Evolutionary conservation across 1,140 invertebrate genomes (phyloP).

Genomic region (Anastatus disparis): DNA sequence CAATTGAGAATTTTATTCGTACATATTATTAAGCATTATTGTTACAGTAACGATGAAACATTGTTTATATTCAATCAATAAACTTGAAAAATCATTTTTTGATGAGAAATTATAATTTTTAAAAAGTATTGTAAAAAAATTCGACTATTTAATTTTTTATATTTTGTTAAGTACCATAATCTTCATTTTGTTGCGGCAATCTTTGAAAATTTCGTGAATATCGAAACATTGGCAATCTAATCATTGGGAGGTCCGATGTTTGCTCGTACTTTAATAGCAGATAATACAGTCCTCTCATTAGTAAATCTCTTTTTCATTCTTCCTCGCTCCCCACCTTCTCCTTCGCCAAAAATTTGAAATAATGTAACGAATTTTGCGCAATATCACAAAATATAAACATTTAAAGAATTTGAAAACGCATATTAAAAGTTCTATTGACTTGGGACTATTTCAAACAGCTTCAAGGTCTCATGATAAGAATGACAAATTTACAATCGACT

Average conservation of each 20-base stretch:
- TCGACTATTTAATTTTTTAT: no score
- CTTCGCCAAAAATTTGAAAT: neutral
- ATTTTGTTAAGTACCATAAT: no score
- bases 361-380: neutral
- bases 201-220: neutral
- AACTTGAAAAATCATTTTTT: no score
- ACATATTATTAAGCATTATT: no score
- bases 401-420: neutral
- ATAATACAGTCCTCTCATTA: neutral
- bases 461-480: neutral
- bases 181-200: neutral
- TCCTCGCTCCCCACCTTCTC: no score
- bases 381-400: neutral
- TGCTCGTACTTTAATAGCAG: neutral
- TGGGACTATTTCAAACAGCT: neutral
- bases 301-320: neutral
- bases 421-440: neutral
- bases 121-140: no score
- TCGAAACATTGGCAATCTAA: conserved; percentile 4
- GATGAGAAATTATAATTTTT: no score
- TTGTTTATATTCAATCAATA: no score
- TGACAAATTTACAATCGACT: conserved; percentile 15
- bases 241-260: neutral
- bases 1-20: no score
- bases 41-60: no score